These are phyloP conservation scores for Gambelia wislizenii DNA, from an alignment of 2,797 vertebrate genomes.

Conservation along the genomic window DNA sequence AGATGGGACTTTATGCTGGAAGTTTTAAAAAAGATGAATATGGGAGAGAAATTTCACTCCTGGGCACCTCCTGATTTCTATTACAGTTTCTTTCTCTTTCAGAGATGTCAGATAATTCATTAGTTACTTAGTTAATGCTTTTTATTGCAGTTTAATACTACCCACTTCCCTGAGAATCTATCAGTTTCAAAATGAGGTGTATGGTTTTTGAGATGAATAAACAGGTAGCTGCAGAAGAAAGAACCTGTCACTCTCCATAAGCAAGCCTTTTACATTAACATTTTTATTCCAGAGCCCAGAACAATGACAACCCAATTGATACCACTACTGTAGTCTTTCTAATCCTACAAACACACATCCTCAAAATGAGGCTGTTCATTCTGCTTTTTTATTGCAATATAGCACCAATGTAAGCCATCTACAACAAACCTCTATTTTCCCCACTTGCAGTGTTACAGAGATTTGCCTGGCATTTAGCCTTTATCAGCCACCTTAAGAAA, in stretches of 20 bases:
- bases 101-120: neutral
- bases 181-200: neutral
- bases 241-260: neutral
- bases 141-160: neutral
- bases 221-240: neutral
- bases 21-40: too few species aligned
- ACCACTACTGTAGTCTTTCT: neutral
- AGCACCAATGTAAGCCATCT: neutral
- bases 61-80: neutral
- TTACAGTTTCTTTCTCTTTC: too few species aligned
- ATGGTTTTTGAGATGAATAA: neutral
- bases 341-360: neutral
- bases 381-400: neutral
- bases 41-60: too few species aligned
- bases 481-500: neutral
- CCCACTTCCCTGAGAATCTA: neutral
- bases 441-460: neutral
- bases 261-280: neutral
- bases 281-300: conserved; percentile 1
- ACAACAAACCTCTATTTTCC: neutral
- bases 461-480: neutral
- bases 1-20: too few species aligned
- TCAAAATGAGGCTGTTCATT: neutral
- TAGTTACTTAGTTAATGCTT: neutral
- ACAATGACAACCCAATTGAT: neutral